Conservation (phyloP, 1,140 invertebrate species). For the Psix sp. region DNA sequence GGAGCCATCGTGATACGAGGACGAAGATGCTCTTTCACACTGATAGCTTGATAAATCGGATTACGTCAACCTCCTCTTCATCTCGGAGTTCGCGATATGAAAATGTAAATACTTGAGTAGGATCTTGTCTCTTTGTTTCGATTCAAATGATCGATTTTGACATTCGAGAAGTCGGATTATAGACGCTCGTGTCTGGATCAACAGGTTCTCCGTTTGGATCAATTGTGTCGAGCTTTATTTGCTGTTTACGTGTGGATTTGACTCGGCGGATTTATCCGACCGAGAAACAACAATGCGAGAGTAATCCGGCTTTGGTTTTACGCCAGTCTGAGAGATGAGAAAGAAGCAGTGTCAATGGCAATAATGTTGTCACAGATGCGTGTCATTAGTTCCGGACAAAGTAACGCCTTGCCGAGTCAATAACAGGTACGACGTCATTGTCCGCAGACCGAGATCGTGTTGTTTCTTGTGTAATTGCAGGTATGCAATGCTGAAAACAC, state of each 20-base stretch:
- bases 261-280: not conserved
- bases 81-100: too few species aligned
- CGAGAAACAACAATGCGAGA: not conserved
- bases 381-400: conserved; percentile 31
- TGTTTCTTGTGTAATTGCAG: conserved; percentile 21
- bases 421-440: conserved; percentile 23
- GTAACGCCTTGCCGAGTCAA: conserved; percentile 23
- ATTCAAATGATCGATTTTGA: too few species aligned
- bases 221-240: not conserved
- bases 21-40: conserved; percentile 9
- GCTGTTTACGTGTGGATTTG: not conserved
- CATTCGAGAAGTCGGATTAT: too few species aligned
- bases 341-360: conserved; percentile 28
- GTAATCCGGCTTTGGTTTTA: conserved; percentile 26
- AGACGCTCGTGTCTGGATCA: too few species aligned
- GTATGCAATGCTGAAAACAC: not conserved
- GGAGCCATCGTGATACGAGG: conserved; percentile 20
- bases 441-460: conserved; percentile 12
- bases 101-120: too few species aligned
- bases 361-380: conserved; percentile 54
- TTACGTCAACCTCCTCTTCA: too few species aligned
- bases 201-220: too few species aligned
- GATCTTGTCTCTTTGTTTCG: too few species aligned
- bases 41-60: conserved; percentile 34
- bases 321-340: conserved; percentile 16